Evolutionary conservation across 2,888 invertebrate species (phyloP), one percentile per base, ranked within the genome.

Genomic region (Sarcophaga carnaria): DNA sequence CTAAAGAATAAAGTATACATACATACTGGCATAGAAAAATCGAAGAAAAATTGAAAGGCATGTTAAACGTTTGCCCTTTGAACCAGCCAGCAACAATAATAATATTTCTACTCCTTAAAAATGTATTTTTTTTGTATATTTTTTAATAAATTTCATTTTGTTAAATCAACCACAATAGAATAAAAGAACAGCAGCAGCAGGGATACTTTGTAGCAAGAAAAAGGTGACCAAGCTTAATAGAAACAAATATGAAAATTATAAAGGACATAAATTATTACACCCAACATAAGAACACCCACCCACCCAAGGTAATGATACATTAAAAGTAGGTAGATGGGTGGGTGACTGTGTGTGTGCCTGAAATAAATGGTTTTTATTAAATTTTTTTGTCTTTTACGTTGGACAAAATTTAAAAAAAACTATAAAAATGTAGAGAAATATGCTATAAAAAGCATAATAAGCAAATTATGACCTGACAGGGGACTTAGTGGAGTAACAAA

Each of bases 211-310:
- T 10, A 37, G 5, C 14, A 66, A 66, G 67, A 75, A 83, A 74
- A 60, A 80, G 84, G 75, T 75, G 70, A 72, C 79, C 80, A 84
- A 81, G 78, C 86, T 84, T 80, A 84, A 83, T 67, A 67, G 77
- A 83, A 79, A 86, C 80, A 83, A 86, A 86, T 80, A 78, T 60
- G 79, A 86, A 88, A 88, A 91, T 91, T 90, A 89, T 90, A 87
- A 90, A 91, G 90, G 91, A 91, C 92, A 92, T 92, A 92, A 92
- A 92, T 92, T 91, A 91, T 91, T 91, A 90, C 91, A 90, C 89
- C 37, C 62, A 82, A 79, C 47, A 64, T 70, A 37, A 2, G 10
- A 10, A 37, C 37, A 37, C 8, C 8, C 37, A 54, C 54, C 17
- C 17, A 54, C 1, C 54, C 54, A 54, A 20, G 62, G 70, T 17